Evolutionary conservation across 2,797 vertebrate genomes (phyloP), one percentile per base, ranked within the genome.

Genomic region (Enteromius fasciolatus): DNA sequence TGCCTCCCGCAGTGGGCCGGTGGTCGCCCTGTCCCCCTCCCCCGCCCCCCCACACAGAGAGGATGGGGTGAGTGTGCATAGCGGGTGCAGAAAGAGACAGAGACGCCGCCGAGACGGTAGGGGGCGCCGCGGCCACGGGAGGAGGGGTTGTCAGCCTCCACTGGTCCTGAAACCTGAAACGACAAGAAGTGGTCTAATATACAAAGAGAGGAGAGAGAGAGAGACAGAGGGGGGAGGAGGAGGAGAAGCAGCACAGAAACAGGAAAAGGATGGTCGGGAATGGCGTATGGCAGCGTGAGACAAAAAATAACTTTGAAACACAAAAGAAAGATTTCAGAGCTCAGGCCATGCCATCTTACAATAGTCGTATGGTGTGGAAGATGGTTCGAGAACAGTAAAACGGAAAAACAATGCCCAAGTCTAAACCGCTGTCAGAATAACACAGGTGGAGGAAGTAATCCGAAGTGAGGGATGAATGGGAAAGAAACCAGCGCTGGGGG

Each of bases 161-260:
- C 94, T 95, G 95, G 94, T 95, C 95, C 92, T 95, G 95, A 94
- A 95, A 95, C 95, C 95, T 95, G 95, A 93, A 95, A 95, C 94
- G 95, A 95, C 94, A 95, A 95, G 95, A 95, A 95, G 93, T 95
- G 94, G 93, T 95, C 94, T 95, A 95, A 95, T 95, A 95, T 92
- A 95, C 93, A 95, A 84, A 94, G 90, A 94, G 90, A 92, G 91
- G 91, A 7, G 48, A 52, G 48, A 52, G 17, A 52, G 48, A 50
- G 18, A 52, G 50, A n/a, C 20, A 57, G 20, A 92, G 23, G 25
- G 23, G 57, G n/a, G 23, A 1, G 18, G 61, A 66, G 39, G 61
- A 44, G 41, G 31, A 50, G 68, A 57, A 73, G 46, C 25, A n/a
- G 63, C 59, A n/a, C 50, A 69, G 81, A 28, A 25, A 72, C 17